Evolutionary conservation across 2,113 vertebrate genomes (phyloP).

Genomic region (Varanus salvator): DNA sequence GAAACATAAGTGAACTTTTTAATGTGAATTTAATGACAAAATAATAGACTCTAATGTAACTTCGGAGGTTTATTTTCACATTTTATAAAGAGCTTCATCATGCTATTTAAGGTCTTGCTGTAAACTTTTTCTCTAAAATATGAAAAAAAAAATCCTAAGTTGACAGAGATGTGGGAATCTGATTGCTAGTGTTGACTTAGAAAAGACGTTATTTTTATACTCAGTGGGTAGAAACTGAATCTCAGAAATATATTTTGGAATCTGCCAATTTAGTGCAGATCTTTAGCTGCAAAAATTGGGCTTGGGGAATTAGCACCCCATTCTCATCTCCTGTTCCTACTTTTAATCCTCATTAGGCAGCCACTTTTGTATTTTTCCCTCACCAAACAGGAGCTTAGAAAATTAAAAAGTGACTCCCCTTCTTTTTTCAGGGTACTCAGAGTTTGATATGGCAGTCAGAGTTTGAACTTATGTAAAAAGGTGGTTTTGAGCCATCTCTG

Average conservation of each 20-base stretch:
- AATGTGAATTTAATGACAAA: slow-evolving; percentile 21
- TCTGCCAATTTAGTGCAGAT: too few relatives aligned
- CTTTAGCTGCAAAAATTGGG: too few relatives aligned
- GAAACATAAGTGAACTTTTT: slow-evolving; percentile 21
- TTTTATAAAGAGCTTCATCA: slow-evolving; percentile 19
- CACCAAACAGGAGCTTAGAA: too few relatives aligned
- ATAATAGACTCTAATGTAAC: neutral
- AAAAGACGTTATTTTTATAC: slow-evolving; percentile 9
- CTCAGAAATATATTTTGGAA: neutral
- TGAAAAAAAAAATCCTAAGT: neutral
- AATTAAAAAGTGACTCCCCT: too few relatives aligned
- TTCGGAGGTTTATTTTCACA: slow-evolving; percentile 34
- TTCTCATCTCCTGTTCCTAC: too few relatives aligned
- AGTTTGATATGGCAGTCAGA: too few relatives aligned
- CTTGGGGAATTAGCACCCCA: too few relatives aligned
- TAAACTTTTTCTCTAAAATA: neutral
- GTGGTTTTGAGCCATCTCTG: too few relatives aligned
- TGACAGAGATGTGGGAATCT: slow-evolving; percentile 11
- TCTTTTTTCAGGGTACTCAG: too few relatives aligned
- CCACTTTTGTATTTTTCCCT: too few relatives aligned
- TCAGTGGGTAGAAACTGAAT: neutral
- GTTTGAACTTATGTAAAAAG: too few relatives aligned
- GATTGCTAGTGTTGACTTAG: neutral
- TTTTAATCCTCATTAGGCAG: too few relatives aligned
- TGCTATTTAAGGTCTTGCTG: neutral